These are phyloP conservation scores for Spheniscus mendiculus DNA, from an alignment of 2,113 vertebrate species.

Conservation along the genomic window DNA sequence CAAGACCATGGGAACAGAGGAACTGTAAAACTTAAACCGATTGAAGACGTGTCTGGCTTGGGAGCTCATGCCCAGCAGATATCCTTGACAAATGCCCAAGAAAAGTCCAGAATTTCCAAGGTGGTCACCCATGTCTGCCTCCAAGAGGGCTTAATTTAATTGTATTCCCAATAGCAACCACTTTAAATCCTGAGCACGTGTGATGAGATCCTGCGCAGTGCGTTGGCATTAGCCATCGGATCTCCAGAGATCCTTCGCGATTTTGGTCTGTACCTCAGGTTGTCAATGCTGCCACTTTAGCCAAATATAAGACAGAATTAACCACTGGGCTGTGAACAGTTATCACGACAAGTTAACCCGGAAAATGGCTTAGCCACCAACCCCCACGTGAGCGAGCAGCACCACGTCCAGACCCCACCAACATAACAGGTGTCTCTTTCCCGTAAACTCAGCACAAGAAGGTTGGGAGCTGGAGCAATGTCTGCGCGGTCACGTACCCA, in stretches of 20 bases:
- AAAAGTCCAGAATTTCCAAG: background rate
- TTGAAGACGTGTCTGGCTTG: accelerated
- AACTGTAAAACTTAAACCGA: background rate
- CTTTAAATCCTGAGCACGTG: background rate
- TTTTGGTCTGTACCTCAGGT: background rate
- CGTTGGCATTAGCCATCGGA: accelerated
- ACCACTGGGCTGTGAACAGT: accelerated
- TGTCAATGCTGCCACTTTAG: background rate
- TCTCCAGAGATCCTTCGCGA: background rate
- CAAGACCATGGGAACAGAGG: background rate
- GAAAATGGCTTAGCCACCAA: background rate
- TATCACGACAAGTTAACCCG: background rate
- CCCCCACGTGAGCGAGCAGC: background rate
- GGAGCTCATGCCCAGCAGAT: background rate
- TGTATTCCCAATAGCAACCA: background rate
- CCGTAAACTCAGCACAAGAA: background rate
- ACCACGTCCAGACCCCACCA: accelerated
- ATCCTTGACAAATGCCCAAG: background rate
- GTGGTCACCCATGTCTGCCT: background rate
- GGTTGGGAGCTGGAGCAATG: accelerated
- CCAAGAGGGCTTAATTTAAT: background rate
- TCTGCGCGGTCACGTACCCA: background rate
- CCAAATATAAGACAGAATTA: accelerated
- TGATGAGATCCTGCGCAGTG: background rate
- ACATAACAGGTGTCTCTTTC: background rate